A percentile compares a stretch with the other conserved stretches of the same genome.
phyloP scores from a whole-genome alignment of 2,113 vertebrate species.

The Sinocyclocheilus anshuiensis region DNA sequence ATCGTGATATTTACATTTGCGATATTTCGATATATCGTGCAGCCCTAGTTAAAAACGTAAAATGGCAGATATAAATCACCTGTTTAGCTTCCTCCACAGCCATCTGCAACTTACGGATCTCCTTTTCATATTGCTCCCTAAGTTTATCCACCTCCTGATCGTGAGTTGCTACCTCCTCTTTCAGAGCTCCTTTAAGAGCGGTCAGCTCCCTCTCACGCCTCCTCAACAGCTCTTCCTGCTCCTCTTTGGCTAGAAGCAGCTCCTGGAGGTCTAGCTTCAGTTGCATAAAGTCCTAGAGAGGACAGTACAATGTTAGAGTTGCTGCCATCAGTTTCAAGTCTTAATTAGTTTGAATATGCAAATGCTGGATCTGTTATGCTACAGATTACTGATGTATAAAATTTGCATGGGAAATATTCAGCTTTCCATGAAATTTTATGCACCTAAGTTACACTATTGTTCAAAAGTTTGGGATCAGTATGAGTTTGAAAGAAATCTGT shows the following conservation, averaged over 20 bases:
- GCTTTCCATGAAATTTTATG: not conserved
- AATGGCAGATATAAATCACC: constrained; percentile 69
- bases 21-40: too few species aligned
- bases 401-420: constrained; percentile 8
- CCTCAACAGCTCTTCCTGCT: constrained; percentile 88
- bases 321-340: not conserved
- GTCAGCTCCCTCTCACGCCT: constrained; percentile 87
- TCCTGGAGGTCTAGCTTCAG: constrained; percentile 86
- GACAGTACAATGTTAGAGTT: not conserved
- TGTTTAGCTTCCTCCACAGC: constrained; percentile 83
- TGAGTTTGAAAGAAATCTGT: too few species aligned
- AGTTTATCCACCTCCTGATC: constrained; percentile 93
- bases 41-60: not conserved
- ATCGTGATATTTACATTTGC: too few species aligned
- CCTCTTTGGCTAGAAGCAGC: constrained; percentile 84
- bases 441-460: not conserved
- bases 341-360: not conserved
- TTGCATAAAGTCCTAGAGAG: constrained; percentile 85
- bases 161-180: constrained; percentile 92
- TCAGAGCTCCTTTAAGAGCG: constrained; percentile 85
- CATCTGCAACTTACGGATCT: constrained; percentile 78
- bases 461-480: not conserved
- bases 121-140: constrained; percentile 86
- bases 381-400: not conserved
- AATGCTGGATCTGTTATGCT: not conserved